Evolutionary conservation across 2,113 vertebrate species (phyloP), one percentile per base, ranked within the genome.

Genomic region (Pelmatolapia mariae): DNA sequence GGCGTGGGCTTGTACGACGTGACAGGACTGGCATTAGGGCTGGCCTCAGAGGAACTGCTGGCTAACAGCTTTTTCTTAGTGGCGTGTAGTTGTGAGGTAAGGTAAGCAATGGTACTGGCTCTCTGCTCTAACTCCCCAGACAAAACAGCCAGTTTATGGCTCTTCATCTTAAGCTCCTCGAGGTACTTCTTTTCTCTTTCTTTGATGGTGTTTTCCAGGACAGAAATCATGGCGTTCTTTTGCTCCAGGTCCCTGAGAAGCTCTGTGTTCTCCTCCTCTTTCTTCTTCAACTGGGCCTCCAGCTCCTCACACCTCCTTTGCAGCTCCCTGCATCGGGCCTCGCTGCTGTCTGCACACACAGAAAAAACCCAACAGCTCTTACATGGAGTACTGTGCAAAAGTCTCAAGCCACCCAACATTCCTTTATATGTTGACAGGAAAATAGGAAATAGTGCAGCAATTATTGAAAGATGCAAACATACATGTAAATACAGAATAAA

Each of bases 101-200:
- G 97, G 93, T 99, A 99, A 1, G 98, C 98, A 2, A 99, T 97
- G 13, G 99, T 98, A 97, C 97, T 95, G 0, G 98, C 98, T 33
- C 98, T 95, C 96, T 99, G 99, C 96, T 99, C 99, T 89, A 99
- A 96, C 96, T 99, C 99, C 1, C 97, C 96, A 0, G 98, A 98
- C 94, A 99, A 90, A 95, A 98, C 94, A 4, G 96, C 97, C 89
- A 99, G 95, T 94, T 97, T 97, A 94, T 99, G 99, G 96, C 98
- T 99, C 96, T 99, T 99, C 91, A 97, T 96, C 95, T 99, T 99
- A 7, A 99, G 96, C 96, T 99, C 98, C 92, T 99, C 99, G 94
- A 99, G 94, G 89, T 99, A 99, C 93, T 98, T 98, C 95, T 96
- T 97, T 93, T 99, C 98, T 8, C 98, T 93, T 94, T 99, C 99